These are phyloP conservation scores for Artemia franciscana DNA, from an alignment of 1,140 invertebrate species.

Conservation along the genomic window DNA sequence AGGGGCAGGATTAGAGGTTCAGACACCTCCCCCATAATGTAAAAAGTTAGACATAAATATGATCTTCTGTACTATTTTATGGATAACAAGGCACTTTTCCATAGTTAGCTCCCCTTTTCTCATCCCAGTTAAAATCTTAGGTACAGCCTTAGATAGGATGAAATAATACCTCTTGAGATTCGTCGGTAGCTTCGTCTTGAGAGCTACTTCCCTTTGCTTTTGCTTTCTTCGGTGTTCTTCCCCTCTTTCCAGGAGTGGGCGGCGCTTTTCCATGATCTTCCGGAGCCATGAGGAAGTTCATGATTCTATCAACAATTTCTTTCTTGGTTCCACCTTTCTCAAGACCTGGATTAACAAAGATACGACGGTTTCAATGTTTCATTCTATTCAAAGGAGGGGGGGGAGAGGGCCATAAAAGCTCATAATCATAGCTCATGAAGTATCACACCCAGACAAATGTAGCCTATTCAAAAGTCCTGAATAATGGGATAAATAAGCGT, in stretches of 20 bases:
- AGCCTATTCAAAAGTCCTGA: too few species aligned
- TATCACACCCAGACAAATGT: too few species aligned
- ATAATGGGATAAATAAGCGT: too few species aligned
- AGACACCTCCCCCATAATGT: not conserved
- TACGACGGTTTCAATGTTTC: too few species aligned
- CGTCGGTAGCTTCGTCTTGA: not conserved
- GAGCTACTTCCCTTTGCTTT: not conserved
- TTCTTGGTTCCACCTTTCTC: not conserved
- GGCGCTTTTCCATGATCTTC: not conserved
- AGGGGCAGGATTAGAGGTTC: not conserved
- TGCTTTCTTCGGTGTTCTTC: not conserved
- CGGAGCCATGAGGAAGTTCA: not conserved
- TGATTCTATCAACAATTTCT: not conserved
- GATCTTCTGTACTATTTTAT: not conserved
- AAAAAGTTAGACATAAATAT: not conserved
- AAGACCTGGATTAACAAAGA: not conserved
- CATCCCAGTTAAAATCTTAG: not conserved
- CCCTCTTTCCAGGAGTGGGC: not conserved
- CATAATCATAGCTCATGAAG: too few species aligned
- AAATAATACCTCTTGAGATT: not conserved
- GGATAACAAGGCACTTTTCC: not conserved
- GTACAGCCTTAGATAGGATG: too few species aligned
- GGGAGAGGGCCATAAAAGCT: too few species aligned
- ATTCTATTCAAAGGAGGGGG: too few species aligned
- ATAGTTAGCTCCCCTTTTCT: not conserved